Conservation (phyloP, 2,888 invertebrate genomes). For the Dioctria rufipes region DNA sequence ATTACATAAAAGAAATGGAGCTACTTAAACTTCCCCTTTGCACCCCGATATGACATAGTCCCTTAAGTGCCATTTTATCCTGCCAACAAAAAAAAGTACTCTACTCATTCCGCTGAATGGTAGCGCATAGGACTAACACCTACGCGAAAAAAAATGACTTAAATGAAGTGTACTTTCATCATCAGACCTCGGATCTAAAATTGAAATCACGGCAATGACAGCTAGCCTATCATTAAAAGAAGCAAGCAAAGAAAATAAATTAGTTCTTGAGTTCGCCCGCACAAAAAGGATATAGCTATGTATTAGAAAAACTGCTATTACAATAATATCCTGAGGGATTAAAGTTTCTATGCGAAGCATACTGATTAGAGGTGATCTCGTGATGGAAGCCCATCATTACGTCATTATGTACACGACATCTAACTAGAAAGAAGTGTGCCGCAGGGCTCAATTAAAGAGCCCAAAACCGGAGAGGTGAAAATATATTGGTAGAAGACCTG, state of each 20-base stretch:
- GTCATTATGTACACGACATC: not conserved
- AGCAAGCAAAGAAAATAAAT: slow-evolving; percentile 5
- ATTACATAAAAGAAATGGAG: slow-evolving; percentile 8
- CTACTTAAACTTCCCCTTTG: slow-evolving; percentile 6
- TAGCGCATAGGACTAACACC: not conserved
- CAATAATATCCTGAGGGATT: not conserved
- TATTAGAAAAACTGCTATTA: not conserved
- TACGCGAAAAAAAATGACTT: not conserved
- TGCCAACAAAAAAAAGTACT: not conserved
- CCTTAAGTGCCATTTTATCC: not conserved
- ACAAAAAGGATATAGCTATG: not conserved
- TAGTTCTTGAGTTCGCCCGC: not conserved
- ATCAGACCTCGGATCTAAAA: not conserved
- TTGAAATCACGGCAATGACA: slow-evolving; percentile 34
- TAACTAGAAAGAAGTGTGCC: slow-evolving; percentile 40
- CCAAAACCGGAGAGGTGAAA: not conserved
- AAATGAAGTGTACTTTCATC: not conserved
- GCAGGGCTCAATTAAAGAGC: not conserved
- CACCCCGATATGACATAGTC: not conserved
- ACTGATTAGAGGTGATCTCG: slow-evolving; percentile 14
- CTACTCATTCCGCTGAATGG: not conserved
- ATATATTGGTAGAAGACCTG: not conserved
- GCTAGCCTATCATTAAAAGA: not conserved
- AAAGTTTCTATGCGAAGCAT: not conserved
- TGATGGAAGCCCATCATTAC: slow-evolving; percentile 29